Evolutionary conservation across 53 echinoderm and acorn worm genomes (phyloP).

Genomic region (Patiria pectinifera): DNA sequence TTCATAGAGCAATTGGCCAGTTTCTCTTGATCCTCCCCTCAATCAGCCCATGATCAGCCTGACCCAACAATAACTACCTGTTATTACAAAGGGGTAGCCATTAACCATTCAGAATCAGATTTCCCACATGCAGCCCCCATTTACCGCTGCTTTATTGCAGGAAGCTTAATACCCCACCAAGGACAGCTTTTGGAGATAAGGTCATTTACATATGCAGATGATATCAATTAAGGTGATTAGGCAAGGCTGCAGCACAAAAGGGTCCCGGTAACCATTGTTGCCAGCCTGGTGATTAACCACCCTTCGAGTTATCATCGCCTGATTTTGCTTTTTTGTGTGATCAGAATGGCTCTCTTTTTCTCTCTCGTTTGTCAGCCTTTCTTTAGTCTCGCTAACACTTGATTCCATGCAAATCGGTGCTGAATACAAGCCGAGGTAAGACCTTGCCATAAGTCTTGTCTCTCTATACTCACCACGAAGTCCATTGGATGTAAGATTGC

Average conservation of each 20-base stretch:
- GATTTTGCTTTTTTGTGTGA: constrained; percentile 1
- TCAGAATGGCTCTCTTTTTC: constrained; percentile 6
- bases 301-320: not conserved
- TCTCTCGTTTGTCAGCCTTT: not conserved
- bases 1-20: not conserved
- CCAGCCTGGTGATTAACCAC: constrained; percentile 12
- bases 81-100: not conserved
- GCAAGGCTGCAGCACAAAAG: constrained; percentile 34
- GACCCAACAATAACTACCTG: not conserved
- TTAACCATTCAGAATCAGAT: constrained; percentile 13
- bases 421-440: constrained; percentile 2
- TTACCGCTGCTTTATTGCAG: constrained; percentile 47
- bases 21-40: not conserved
- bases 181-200: constrained; percentile 71
- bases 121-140: not conserved
- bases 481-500: constrained; percentile 10
- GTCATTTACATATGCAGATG: constrained; percentile 95
- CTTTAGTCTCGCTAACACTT: not conserved
- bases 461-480: not conserved
- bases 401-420: constrained; percentile 41
- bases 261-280: constrained; percentile 33
- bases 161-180: constrained; percentile 63
- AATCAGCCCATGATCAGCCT: not conserved
- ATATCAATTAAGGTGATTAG: constrained; percentile 81
- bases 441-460: constrained; percentile 2